Percentiles rank a stretch among this genome's conserved stretches.
Conservation (phyloP, 2,113 vertebrate genomes). For the Nansenia antarctica region DNA sequence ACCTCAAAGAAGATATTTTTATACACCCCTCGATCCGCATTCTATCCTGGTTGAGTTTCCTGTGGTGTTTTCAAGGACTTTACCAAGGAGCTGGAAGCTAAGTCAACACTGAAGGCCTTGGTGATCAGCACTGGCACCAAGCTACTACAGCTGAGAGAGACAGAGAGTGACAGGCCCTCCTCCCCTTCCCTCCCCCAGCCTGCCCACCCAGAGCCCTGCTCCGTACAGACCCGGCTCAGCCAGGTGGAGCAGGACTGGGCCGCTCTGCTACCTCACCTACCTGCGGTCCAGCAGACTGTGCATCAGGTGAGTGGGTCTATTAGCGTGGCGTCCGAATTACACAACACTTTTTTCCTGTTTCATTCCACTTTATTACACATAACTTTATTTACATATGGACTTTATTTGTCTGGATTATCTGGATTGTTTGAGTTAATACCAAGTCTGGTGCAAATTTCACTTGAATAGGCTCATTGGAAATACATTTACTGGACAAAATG, state of each 20-base stretch:
- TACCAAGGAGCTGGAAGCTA: constrained; percentile 80
- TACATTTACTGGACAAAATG: no score
- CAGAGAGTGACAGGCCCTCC: no score
- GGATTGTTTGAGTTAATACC: no score
- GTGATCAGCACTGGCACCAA: constrained; percentile 78
- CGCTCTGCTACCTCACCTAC: constrained; percentile 70
- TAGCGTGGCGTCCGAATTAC: background rate
- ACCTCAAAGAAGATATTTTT: no score
- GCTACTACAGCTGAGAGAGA: constrained; percentile 78
- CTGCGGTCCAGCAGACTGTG: constrained; percentile 79
- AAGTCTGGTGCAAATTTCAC: no score
- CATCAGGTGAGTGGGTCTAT: constrained; percentile 76
- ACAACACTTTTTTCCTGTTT: no score
- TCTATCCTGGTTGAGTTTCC: no score
- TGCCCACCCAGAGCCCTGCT: constrained; percentile 2
- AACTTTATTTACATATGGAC: no score
- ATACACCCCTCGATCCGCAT: no score
- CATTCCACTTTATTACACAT: no score
- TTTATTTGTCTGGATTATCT: no score
- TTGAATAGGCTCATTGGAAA: no score
- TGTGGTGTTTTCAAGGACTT: constrained; percentile 72
- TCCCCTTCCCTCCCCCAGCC: background rate
- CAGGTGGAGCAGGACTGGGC: constrained; percentile 84
- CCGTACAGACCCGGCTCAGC: constrained; percentile 71
- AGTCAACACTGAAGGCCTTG: constrained; percentile 77